These are phyloP conservation scores for Thymelicus acteon DNA, from an alignment of 2,888 invertebrate genomes.

Conservation along the genomic window DNA sequence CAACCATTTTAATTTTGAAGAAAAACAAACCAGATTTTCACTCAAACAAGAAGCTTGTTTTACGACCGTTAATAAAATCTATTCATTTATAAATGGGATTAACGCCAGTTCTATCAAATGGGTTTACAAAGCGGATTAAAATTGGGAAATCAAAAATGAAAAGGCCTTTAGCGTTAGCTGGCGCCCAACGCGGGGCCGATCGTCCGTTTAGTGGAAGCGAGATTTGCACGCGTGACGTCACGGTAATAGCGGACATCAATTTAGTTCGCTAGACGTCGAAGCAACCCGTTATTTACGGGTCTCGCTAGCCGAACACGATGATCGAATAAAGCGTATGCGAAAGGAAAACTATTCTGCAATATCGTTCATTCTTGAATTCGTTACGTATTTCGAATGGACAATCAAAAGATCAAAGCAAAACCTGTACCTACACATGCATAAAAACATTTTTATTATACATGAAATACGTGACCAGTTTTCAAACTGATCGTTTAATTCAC, in stretches of 20 bases:
- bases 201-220: constrained; percentile 37
- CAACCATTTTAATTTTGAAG: not conserved
- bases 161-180: constrained; percentile 29
- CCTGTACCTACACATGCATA: not conserved
- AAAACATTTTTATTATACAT: constrained; percentile 13
- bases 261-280: constrained; percentile 36
- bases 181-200: constrained; percentile 24
- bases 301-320: constrained; percentile 31
- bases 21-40: not conserved
- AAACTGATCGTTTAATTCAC: constrained; percentile 11
- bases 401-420: constrained; percentile 2
- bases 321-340: constrained; percentile 27
- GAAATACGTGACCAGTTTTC: constrained; percentile 10
- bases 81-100: constrained; percentile 11
- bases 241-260: constrained; percentile 38
- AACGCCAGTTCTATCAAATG: constrained; percentile 20
- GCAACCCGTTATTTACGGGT: constrained; percentile 37
- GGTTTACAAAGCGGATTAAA: constrained; percentile 44
- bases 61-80: not conserved
- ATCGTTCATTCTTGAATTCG: constrained; percentile 11
- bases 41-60: not conserved
- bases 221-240: constrained; percentile 39
- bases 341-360: constrained; percentile 18
- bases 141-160: constrained; percentile 44
- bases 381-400: constrained; percentile 7